Evolutionary conservation across 1,140 invertebrate species (phyloP), one percentile per base, ranked within the genome.

Genomic region (Drosophila triauraria): DNA sequence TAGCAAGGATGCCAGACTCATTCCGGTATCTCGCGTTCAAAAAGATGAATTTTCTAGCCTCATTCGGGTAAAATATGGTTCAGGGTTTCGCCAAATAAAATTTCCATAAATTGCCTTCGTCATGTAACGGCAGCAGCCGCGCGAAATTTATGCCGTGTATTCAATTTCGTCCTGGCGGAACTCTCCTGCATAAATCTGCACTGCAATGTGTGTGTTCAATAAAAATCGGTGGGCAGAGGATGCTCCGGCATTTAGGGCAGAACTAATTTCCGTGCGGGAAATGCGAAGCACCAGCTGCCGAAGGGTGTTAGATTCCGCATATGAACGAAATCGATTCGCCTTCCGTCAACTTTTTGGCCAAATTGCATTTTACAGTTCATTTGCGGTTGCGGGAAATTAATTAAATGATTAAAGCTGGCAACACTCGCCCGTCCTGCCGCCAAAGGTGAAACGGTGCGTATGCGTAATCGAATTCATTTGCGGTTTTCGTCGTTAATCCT

Each of bases 231-330:
- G 13, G 43, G 48, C 8, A 61, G 30, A 25, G 1, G 42, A 10
- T 51, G 61, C 59, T 47, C 35, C n/a, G 17, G 54, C 38, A 38
- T 50, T 61, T 67, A 42, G 64, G 51, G 62, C 38, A 58, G 35
- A 48, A 53, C 53, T 70, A 87, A 87, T 88, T 87, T 87, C 84
- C 84, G 77, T 48, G n/a, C 51, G 35, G 48, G 64, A 53, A 88
- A 74, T 80, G 74, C 51, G 46, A 56, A 44, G 20, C 20, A 25
- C 44, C 35, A 62, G 65, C 15, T 40, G 53, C 20, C 20, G 23
- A 4, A 4, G 32, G 35, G 32, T 54, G 2, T 44, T 35, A 54
- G 10, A 25, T 47, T 25, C 15, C 13, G 8, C 8, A 32, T 35
- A 10, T 35, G 9, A 10, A 12, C 8, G 12, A 54, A 86, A 68